A percentile compares a stretch with the other conserved stretches of the same genome.
These are phyloP conservation scores for Petrocephalus sullivani DNA, from an alignment of 2,797 vertebrate genomes.

Conservation along the genomic window DNA sequence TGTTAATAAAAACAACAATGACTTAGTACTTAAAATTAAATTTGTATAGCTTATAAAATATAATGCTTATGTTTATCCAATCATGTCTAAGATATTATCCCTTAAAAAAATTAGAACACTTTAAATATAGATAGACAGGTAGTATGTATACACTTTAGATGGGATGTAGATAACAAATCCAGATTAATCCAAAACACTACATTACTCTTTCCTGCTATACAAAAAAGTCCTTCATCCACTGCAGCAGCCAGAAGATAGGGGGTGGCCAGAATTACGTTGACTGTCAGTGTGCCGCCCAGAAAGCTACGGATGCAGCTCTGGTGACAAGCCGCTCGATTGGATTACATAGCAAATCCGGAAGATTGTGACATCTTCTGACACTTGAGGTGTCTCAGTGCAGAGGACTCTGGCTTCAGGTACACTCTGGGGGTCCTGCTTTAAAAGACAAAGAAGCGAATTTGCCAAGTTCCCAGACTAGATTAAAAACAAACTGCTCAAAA, in stretches of 20 bases:
- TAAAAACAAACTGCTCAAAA: not conserved
- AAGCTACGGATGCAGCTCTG: not conserved
- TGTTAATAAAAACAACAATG: not conserved
- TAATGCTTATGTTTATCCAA: not conserved
- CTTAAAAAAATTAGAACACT: not conserved
- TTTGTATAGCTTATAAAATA: not conserved
- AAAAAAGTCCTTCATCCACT: not conserved
- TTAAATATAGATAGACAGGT: not conserved
- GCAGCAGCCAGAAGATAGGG: constrained; percentile 10
- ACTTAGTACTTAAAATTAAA: not conserved
- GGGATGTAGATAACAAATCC: not conserved
- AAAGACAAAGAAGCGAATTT: not conserved
- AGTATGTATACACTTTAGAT: not conserved
- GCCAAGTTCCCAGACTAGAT: not conserved
- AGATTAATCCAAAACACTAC: constrained; percentile 33
- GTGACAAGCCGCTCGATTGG: not conserved
- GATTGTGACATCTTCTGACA: not conserved
- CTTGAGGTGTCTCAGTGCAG: not conserved
- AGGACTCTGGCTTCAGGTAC: not conserved
- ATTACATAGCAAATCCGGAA: not conserved
- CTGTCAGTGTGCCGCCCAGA: not conserved
- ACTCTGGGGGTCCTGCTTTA: not conserved
- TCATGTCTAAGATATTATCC: not conserved
- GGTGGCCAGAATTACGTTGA: not conserved
- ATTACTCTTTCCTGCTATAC: not conserved